Evolutionary conservation across 2,888 invertebrate species (phyloP).

Genomic region (Chironomus tentans): DNA sequence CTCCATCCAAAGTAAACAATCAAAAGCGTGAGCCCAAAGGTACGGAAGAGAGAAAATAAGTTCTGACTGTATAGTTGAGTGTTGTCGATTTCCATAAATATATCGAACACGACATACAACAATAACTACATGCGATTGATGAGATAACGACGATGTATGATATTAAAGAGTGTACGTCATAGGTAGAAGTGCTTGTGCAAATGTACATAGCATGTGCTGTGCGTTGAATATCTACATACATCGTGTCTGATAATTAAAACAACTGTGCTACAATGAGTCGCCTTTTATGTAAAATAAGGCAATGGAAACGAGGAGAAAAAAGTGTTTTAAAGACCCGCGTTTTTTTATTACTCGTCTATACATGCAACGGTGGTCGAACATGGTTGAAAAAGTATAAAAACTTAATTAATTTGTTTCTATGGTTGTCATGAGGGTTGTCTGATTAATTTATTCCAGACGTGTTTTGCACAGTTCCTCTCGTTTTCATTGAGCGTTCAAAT

Average conservation of each 20-base stretch:
- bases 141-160: background rate
- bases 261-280: background rate
- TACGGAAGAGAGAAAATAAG: too few species aligned
- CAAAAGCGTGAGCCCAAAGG: too few species aligned
- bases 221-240: background rate
- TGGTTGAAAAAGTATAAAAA: background rate
- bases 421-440: constrained; percentile 20
- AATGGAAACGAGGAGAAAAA: too few species aligned
- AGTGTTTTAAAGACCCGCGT: background rate
- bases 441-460: constrained; percentile 19
- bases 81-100: background rate
- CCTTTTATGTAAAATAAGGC: background rate
- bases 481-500: background rate
- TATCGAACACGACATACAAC: background rate
- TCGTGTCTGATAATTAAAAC: background rate
- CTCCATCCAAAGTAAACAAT: too few species aligned
- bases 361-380: background rate
- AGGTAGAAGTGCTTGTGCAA: background rate
- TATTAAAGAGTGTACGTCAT: background rate
- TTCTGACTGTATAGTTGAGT: background rate
- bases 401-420: constrained; percentile 24
- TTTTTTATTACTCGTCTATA: background rate
- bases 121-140: background rate
- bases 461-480: background rate
- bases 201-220: background rate